Evolutionary conservation across 2,888 invertebrate species (phyloP).

Genomic region (Luperina nickerlii): DNA sequence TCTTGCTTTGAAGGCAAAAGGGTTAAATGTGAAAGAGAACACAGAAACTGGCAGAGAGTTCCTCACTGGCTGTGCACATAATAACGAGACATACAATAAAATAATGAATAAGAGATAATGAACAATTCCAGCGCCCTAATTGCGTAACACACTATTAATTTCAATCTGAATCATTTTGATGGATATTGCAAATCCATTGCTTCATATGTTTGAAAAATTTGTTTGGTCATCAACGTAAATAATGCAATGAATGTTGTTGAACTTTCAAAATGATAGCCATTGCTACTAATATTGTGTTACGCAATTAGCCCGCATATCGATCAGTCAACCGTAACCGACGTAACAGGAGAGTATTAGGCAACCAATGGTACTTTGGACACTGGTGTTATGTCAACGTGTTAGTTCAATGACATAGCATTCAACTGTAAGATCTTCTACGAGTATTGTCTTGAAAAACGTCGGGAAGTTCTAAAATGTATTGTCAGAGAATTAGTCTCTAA

Average conservation of each 20-base stretch:
- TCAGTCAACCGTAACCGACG: constrained; percentile 15
- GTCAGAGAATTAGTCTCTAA: not conserved
- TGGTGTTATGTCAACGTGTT: not conserved
- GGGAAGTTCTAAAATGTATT: not conserved
- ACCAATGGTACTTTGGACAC: constrained; percentile 26
- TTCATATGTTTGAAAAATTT: too few relatives aligned
- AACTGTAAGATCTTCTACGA: not conserved
- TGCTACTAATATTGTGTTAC: too few relatives aligned
- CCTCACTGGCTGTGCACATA: too few relatives aligned
- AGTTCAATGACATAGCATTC: constrained; percentile 43
- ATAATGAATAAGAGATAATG: not conserved
- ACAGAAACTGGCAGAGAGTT: too few relatives aligned
- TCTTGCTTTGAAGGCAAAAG: too few relatives aligned
- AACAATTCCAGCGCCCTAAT: not conserved
- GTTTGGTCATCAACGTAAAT: too few relatives aligned
- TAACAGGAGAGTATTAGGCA: constrained; percentile 22
- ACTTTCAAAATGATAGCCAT: too few relatives aligned
- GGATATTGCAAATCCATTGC: too few relatives aligned
- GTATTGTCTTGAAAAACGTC: not conserved
- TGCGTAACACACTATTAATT: too few relatives aligned
- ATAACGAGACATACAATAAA: not conserved
- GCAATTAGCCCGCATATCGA: not conserved
- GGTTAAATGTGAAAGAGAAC: too few relatives aligned
- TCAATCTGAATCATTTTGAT: too few relatives aligned
- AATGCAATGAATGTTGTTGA: too few relatives aligned